These are phyloP conservation scores for Hipposideros larvatus DNA, from an alignment of 2,797 vertebrate genomes.

Conservation along the genomic window DNA sequence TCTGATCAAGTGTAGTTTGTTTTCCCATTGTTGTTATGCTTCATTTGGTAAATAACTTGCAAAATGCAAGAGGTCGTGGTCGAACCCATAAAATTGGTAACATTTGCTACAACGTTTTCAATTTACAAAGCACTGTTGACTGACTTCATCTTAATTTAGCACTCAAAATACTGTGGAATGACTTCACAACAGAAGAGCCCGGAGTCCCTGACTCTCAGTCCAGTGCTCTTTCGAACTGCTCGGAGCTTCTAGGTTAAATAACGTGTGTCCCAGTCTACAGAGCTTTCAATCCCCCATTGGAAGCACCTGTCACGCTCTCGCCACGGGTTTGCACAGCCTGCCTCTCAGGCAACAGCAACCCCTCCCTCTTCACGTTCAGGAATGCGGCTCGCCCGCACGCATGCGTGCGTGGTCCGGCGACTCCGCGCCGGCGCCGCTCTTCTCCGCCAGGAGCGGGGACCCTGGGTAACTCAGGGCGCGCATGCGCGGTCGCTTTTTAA, in stretches of 20 bases:
- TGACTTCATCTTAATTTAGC: not conserved
- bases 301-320: not conserved
- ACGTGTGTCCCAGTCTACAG: too few species aligned
- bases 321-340: accelerated
- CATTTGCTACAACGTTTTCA: not conserved
- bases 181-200: not conserved
- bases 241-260: not conserved
- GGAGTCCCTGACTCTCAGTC: not conserved
- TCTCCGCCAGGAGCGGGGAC: accelerated
- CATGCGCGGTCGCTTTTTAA: not conserved
- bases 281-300: not conserved
- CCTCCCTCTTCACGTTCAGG: accelerated
- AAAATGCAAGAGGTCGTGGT: not conserved
- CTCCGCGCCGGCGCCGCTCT: not conserved
- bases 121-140: not conserved
- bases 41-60: not conserved
- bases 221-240: not conserved
- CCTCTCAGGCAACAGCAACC: accelerated
- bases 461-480: not conserved
- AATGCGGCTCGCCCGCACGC: not conserved
- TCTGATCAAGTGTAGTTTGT: not conserved
- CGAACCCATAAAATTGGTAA: not conserved
- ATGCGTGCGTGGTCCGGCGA: not conserved
- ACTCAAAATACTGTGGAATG: not conserved
- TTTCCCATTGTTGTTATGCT: not conserved